Conservation (phyloP, 2,113 vertebrate genomes). For the Lanius ludovicianus region DNA sequence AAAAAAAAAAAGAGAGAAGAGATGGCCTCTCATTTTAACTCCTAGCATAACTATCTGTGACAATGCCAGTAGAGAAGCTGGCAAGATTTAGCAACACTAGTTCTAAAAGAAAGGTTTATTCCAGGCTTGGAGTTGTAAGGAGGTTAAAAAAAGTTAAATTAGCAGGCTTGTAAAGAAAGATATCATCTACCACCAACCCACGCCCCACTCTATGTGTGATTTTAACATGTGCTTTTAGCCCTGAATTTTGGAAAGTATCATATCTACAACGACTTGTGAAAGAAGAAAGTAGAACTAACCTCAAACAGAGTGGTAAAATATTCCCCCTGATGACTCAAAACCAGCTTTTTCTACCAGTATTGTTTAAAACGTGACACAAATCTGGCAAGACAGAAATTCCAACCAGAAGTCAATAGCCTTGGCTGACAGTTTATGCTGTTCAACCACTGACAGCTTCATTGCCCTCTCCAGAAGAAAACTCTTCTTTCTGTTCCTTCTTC, state of each 20-base stretch:
- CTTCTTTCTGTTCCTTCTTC: neutral
- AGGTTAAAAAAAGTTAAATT: neutral
- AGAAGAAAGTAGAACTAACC: slow-evolving; percentile 24
- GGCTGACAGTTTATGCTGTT: neutral
- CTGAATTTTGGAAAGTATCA: neutral
- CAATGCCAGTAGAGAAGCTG: neutral
- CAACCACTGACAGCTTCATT: neutral
- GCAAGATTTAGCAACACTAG: neutral
- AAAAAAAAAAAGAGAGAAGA: neutral
- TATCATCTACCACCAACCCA: neutral
- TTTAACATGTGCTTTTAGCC: slow-evolving; percentile 4
- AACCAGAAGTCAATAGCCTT: neutral
- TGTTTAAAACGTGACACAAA: neutral
- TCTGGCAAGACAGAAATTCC: neutral
- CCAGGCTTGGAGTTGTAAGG: neutral
- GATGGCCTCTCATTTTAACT: neutral
- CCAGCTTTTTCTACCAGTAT: neutral
- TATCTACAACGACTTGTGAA: neutral
- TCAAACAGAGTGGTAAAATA: neutral
- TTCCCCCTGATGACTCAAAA: slow-evolving; percentile 38
- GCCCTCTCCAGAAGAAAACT: neutral
- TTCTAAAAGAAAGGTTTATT: slow-evolving; percentile 2
- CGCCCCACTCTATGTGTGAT: neutral
- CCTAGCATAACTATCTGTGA: neutral
- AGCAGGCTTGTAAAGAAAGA: neutral